A percentile compares a stretch with the other conserved stretches of the same genome.
phyloP scores from a whole-genome alignment of 1,140 invertebrate genomes.

The Matsumurasca onukii region DNA sequence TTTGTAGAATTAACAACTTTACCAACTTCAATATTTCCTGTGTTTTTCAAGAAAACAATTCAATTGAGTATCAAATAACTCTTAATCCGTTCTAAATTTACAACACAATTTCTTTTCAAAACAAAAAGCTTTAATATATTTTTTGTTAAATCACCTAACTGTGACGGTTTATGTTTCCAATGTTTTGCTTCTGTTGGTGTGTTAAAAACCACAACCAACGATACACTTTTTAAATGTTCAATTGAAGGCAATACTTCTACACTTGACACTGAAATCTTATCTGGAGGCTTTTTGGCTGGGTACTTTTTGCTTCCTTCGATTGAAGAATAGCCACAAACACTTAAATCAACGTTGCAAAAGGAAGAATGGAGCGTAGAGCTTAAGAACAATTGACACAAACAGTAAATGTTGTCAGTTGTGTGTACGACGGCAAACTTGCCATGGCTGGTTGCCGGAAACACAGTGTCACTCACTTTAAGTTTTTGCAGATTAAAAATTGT shows the following conservation, averaged over 20 bases:
- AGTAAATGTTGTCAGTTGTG: background rate
- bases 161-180: conserved; percentile 20
- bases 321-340: conserved; percentile 13
- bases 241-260: conserved; percentile 12
- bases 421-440: background rate
- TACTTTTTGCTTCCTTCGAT: too few relatives aligned
- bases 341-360: conserved; percentile 16
- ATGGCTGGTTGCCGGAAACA: background rate
- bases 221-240: conserved; percentile 23
- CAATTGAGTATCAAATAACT: conserved; percentile 4
- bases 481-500: conserved; percentile 20
- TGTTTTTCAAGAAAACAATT: conserved; percentile 31
- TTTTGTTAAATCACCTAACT: conserved; percentile 19
- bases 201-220: conserved; percentile 30
- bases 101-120: conserved; percentile 4
- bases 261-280: too few relatives aligned
- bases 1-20: conserved; percentile 20
- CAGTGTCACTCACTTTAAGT: background rate
- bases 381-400: conserved; percentile 10
- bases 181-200: conserved; percentile 10
- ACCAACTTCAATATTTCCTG: conserved; percentile 30
- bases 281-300: too few relatives aligned
- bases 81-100: conserved; percentile 26
- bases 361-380: background rate
- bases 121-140: conserved; percentile 38